These are phyloP conservation scores for Apodemia duryi DNA, from an alignment of 2,888 invertebrate species.

Conservation along the genomic window DNA sequence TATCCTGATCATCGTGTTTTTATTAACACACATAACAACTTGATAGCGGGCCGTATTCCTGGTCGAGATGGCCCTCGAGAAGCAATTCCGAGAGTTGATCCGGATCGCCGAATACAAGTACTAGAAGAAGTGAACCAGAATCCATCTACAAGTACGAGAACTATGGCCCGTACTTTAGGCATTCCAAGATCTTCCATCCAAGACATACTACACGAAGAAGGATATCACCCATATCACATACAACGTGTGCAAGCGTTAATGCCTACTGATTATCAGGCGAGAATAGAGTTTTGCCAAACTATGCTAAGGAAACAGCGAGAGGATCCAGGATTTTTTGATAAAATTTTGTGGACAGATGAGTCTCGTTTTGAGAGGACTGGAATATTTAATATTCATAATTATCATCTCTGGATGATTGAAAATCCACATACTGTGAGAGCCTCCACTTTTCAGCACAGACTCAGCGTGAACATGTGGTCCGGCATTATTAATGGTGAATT, in stretches of 20 bases:
- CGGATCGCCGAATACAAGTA: too few species aligned
- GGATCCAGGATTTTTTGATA: not conserved
- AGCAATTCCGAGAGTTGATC: not conserved
- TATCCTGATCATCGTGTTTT: conserved; percentile 26
- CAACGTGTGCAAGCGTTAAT: conserved; percentile 9
- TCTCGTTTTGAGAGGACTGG: not conserved
- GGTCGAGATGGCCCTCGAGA: not conserved
- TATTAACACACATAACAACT: conserved; percentile 15
- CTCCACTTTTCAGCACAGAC: conserved; percentile 1
- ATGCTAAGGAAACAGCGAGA: conserved; percentile 22
- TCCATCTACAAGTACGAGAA: too few species aligned
- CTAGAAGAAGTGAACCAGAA: too few species aligned
- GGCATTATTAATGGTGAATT: not conserved
- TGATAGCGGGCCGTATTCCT: conserved; percentile 21
- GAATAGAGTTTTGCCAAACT: conserved; percentile 22
- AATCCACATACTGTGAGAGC: not conserved
- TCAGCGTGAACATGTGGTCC: conserved; percentile 8
- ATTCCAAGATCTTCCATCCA: too few species aligned
- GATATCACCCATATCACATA: conserved; percentile 11
- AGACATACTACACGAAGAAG: too few species aligned
- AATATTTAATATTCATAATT: conserved; percentile 5
- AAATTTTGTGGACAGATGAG: conserved; percentile 24
- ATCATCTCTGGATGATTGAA: not conserved
- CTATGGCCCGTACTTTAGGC: too few species aligned
- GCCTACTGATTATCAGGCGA: conserved; percentile 9